Base-by-base conservation (phyloP, 1,140 invertebrate species). In the Cyclargus thomasi region DNA sequence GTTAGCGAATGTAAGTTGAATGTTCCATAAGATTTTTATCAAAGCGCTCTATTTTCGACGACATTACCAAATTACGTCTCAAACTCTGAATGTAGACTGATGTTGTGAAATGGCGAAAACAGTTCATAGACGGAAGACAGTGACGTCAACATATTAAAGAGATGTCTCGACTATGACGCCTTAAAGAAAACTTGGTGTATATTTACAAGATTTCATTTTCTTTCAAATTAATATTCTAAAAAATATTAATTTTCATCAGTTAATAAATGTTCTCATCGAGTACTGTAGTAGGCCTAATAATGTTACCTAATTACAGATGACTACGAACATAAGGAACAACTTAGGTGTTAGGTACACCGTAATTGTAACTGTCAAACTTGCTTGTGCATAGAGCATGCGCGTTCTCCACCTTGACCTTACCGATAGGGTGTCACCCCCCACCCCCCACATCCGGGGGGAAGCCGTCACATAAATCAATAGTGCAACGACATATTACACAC, bases 381-480 rank as follows among this genome's bases (percentile, higher is more conserved):
- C 14, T 11, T 14, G 39, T 59, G 17, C 4, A 21, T 18, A 21
- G 66, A 64, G 69, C 69, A 70, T 70, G 69, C 69, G 69, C 69
- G 65, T 1, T 5, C 20, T 63, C 62, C 65, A 67, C 69, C 69
- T 70, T 70, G 69, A 70, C 69, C 69, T 70, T 70, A 57, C 66
- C 68, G 22, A 63, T 36, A 29, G 16, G 29, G 29, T 29, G 29
- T 29, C 62, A 35, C 29, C 62, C 63, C 39, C 63, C 20, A 22
- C 17, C 8, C 64, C 64, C 22, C 20, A 20, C 18, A 11, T 20
- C 18, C 20, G 17, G 18, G 55, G 53, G 53, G 53, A 21, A 10
- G 18, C 18, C 53, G 17, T 55, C 17, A 18, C 55, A 59, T 59
- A 21, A 59, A 59, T 59, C 55, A 59, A 59, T 59, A 59, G 55